phyloP scores from a whole-genome alignment of 1,140 invertebrate species.

The Neotoxoptera formosana region DNA sequence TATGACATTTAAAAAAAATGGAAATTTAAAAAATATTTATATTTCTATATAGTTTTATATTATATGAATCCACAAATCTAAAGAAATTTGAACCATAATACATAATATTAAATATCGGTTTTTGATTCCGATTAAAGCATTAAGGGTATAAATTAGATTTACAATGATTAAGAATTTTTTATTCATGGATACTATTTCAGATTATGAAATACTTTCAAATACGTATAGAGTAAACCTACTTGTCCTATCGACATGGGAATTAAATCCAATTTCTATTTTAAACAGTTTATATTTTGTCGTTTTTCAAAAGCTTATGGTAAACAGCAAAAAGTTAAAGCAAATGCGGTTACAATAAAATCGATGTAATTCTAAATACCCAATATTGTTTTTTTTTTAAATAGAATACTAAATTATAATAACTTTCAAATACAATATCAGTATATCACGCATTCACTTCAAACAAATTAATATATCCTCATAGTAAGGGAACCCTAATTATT shows the following conservation, averaged over 20 bases:
- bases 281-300: background rate
- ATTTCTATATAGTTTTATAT: background rate
- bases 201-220: background rate
- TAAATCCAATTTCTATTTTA: background rate
- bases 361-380: background rate
- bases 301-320: background rate
- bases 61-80: background rate
- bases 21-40: too few species aligned
- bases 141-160: background rate
- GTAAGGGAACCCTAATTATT: background rate
- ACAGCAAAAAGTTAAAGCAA: background rate
- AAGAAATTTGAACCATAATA: background rate
- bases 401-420: background rate
- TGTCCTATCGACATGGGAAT: background rate
- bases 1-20: too few species aligned
- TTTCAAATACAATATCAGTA: background rate
- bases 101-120: background rate
- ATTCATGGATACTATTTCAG: background rate
- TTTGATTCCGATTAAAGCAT: background rate
- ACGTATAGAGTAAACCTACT: background rate
- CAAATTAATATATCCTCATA: too few species aligned
- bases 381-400: background rate
- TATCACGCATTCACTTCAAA: background rate
- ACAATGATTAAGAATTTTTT: too few species aligned
- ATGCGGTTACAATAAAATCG: background rate